Evolutionary conservation across 1,140 invertebrate species (phyloP).

Genomic region (Anastrepha obliqua): DNA sequence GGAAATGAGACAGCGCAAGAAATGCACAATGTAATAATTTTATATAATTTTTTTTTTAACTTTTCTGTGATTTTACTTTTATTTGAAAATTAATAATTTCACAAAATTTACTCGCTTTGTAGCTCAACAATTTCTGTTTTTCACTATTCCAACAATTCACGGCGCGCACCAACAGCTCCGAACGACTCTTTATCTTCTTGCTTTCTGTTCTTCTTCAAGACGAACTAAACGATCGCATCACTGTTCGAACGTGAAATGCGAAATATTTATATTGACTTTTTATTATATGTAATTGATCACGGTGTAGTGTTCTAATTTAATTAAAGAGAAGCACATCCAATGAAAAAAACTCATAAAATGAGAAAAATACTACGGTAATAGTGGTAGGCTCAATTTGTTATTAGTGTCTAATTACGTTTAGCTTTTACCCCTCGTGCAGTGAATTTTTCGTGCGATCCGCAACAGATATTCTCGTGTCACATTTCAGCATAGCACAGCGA

Average conservation of each 20-base stretch:
- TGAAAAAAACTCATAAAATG: neutral
- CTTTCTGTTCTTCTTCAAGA: neutral
- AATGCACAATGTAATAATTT: neutral
- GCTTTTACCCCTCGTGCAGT: neutral
- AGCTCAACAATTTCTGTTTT: neutral
- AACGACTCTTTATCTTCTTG: neutral
- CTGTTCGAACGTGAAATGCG: constrained; percentile 1
- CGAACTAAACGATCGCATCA: neutral
- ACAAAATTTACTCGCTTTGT: too few relatives aligned
- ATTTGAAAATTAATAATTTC: neutral
- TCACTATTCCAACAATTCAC: neutral
- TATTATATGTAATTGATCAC: constrained; percentile 45
- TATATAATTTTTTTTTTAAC: neutral
- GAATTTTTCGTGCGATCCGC: neutral
- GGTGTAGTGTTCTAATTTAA: constrained; percentile 35
- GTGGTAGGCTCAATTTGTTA: neutral
- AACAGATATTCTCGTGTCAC: neutral
- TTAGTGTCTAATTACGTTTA: neutral
- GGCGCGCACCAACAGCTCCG: neutral
- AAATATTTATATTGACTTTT: constrained; percentile 6
- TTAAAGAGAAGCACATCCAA: neutral
- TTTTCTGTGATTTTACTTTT: neutral
- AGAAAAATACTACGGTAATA: neutral
- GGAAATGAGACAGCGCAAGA: neutral
- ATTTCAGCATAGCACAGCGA: neutral